Conservation (phyloP, 2,797 vertebrate genomes). For the Adelosebastes latens region DNA sequence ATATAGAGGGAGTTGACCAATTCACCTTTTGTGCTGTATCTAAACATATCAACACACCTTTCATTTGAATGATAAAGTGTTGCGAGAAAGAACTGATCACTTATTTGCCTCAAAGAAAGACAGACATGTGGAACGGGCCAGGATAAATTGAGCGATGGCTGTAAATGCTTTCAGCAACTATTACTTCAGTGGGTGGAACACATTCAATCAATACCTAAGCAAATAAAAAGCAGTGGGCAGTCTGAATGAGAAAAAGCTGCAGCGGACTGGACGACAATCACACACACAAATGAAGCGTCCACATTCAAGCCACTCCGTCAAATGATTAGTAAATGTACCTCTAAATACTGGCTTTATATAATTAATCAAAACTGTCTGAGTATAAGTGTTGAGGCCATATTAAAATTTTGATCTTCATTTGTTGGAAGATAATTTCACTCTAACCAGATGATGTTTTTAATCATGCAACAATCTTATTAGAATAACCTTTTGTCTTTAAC, state of each 20-base stretch:
- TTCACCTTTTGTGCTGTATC: slow-evolving; percentile 2
- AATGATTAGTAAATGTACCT: neutral
- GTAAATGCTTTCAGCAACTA: slow-evolving; percentile 86
- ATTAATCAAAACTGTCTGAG: neutral
- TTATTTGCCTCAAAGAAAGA: slow-evolving; percentile 48
- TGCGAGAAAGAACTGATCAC: slow-evolving; percentile 17
- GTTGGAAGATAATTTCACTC: neutral
- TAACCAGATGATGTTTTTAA: neutral
- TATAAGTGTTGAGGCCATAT: neutral
- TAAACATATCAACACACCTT: neutral
- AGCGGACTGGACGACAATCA: slow-evolving; percentile 49
- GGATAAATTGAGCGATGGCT: slow-evolving; percentile 78
- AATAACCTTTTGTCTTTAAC: neutral
- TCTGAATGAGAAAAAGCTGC: slow-evolving; percentile 73
- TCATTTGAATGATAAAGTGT: slow-evolving; percentile 32
- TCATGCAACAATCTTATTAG: neutral
- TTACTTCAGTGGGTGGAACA: slow-evolving; percentile 83
- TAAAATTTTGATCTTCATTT: neutral
- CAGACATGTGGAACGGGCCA: slow-evolving; percentile 49
- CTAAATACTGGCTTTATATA: neutral
- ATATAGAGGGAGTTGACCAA: neutral
- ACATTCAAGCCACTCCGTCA: neutral
- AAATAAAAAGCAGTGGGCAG: slow-evolving; percentile 81
- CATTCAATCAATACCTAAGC: slow-evolving; percentile 85
- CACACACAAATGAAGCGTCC: slow-evolving; percentile 49